A percentile compares a stretch with the other conserved stretches of the same genome.
These are phyloP conservation scores for Miniopterus natalensis DNA, from an alignment of 2,113 vertebrate species.

Conservation along the genomic window DNA sequence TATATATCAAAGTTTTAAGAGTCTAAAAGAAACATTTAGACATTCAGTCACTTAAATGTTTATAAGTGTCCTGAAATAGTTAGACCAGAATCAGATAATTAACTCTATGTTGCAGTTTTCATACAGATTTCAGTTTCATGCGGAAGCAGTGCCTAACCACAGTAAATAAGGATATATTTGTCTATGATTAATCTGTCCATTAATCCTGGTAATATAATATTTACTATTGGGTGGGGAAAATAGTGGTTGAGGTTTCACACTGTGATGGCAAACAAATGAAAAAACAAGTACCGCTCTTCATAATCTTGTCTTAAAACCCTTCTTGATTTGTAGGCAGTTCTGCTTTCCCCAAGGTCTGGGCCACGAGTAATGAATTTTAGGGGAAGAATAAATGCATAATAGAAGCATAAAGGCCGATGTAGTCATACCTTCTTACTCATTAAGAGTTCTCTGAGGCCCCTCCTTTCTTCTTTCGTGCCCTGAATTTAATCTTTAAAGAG, in stretches of 20 bases:
- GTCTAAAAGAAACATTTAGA: background rate
- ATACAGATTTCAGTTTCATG: background rate
- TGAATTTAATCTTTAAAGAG: background rate
- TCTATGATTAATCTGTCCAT: background rate
- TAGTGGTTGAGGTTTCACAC: background rate
- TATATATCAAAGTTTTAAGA: background rate
- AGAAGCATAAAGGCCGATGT: background rate
- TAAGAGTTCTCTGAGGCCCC: background rate
- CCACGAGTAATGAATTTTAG: background rate
- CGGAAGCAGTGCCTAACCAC: background rate
- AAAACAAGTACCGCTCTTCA: background rate
- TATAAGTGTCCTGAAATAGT: background rate
- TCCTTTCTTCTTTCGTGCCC: background rate
- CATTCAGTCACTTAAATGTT: background rate
- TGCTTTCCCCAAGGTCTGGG: background rate
- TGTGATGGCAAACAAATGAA: background rate
- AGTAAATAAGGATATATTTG: background rate
- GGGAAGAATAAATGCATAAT: background rate
- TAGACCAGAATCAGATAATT: background rate
- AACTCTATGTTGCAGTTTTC: background rate
- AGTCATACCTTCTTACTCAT: background rate
- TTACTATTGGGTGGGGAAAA: background rate
- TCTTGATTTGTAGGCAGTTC: background rate
- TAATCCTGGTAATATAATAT: background rate
- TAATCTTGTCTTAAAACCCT: background rate